Conservation (phyloP, 2,113 vertebrate species). For the Triplophysa dalaica region DNA sequence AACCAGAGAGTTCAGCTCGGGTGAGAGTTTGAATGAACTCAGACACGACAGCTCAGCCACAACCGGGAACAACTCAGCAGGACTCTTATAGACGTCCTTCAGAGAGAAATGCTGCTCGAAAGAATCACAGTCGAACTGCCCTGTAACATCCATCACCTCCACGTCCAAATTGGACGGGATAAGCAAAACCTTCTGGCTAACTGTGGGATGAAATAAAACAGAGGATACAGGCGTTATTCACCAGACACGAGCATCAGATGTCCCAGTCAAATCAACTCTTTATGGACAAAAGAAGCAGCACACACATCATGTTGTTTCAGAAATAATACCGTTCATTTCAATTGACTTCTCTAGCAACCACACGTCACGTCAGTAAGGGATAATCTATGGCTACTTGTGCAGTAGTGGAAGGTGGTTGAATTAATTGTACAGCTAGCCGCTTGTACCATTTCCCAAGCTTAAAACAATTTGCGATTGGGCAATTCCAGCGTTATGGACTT, state of each 20-base stretch:
- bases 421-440: too few relatives aligned
- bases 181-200: slow-evolving; percentile 73
- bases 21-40: slow-evolving; percentile 55
- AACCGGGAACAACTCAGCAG: slow-evolving; percentile 77
- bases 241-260: background rate
- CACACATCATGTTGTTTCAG: too few relatives aligned
- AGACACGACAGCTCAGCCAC: slow-evolving; percentile 76
- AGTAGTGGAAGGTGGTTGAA: too few relatives aligned
- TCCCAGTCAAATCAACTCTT: background rate
- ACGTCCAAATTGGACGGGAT: slow-evolving; percentile 83
- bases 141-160: slow-evolving; percentile 84
- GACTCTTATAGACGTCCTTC: slow-evolving; percentile 76
- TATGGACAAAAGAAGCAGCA: background rate
- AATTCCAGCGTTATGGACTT: too few relatives aligned
- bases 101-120: slow-evolving; percentile 79
- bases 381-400: too few relatives aligned
- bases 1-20: slow-evolving; percentile 61
- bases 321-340: too few relatives aligned
- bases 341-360: too few relatives aligned
- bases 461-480: too few relatives aligned
- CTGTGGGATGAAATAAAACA: slow-evolving; percentile 64
- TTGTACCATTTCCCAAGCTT: too few relatives aligned
- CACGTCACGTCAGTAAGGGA: too few relatives aligned
- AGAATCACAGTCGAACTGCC: slow-evolving; percentile 68
- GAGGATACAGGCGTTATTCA: too few relatives aligned